Base-by-base conservation (phyloP, 1,140 invertebrate genomes). In the Lepidotrigona ventralis region DNA sequence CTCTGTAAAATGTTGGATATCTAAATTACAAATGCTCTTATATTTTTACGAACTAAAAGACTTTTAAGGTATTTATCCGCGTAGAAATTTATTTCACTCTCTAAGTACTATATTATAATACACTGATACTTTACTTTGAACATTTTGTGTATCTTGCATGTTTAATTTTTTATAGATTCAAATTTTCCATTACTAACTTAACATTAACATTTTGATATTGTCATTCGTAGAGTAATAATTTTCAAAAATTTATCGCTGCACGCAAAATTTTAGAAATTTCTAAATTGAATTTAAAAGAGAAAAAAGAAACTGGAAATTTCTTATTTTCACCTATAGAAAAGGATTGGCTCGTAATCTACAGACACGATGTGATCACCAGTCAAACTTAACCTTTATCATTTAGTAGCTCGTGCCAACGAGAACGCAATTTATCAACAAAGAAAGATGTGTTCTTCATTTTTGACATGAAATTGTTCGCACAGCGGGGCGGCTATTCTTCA, bases 1-100 rank as follows among this genome's bases (percentile, higher is more conserved):
- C 39, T 46, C 39, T 46, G 39, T 8, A 46, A 46, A 46, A 46
- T 46, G 6, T 46, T 46, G 39, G 39, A 46, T 46, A 46, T 46
- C 39, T 46, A 39, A 39, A 39, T 46, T 46, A 8, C 6, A 46
- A 46, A 8, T 46, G 39, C 6, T 39, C 4, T 60, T 23, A 11
- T 60, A 60, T n/a, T 60, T 60, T 60, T 60, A 12, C 1, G 11
- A 60, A 60, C 11, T 60, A n/a, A 60, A n/a, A n/a, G 12, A 14
- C 39, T 14, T n/a, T n/a, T n/a, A n/a, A n/a, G 23, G 23, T 1
- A 60, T 0, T 4, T 60, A 11, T 4, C 0, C 4, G 23, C 23
- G 23, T 21, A n/a, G 23, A 60, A 23, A 60, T 60, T 23, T 60
- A 12, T n/a, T 4, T 11, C 58, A 5, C 23, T 23, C 0, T 60